A percentile compares a stretch with the other conserved stretches of the same genome.
phyloP scores from a whole-genome alignment of 2,888 invertebrate genomes.

The Rotaria macrura region DNA sequence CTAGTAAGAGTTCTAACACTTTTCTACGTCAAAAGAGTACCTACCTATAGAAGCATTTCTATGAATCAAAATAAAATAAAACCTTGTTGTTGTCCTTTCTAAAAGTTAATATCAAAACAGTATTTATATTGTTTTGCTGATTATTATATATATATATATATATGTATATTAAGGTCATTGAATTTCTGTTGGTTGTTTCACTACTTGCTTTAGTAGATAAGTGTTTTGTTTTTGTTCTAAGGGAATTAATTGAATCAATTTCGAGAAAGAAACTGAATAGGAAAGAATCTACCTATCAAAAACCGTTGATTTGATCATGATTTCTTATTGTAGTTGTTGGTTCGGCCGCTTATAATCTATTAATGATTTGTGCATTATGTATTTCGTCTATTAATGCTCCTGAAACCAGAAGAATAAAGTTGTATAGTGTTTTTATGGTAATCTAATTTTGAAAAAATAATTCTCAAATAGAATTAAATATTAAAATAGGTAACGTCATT shows the following conservation, averaged over 20 bases:
- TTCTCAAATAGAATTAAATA: slow-evolving; percentile 2
- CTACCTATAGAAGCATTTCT: too few relatives aligned
- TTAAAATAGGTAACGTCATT: slow-evolving; percentile 4
- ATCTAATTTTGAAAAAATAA: not conserved
- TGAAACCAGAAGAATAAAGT: slow-evolving; percentile 49
- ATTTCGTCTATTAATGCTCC: slow-evolving; percentile 51
- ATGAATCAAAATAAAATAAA: too few relatives aligned
- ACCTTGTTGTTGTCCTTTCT: too few relatives aligned
- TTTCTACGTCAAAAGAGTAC: too few relatives aligned
- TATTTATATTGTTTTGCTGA: not conserved
- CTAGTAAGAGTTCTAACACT: not conserved
- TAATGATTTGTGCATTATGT: slow-evolving; percentile 55
- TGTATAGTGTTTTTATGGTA: slow-evolving; percentile 11
- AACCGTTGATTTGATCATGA: not conserved
- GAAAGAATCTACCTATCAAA: not conserved
- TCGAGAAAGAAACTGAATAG: not conserved
- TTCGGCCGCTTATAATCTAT: slow-evolving; percentile 56
- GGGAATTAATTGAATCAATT: not conserved
- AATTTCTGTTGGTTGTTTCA: not conserved
- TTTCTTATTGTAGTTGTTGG: slow-evolving; percentile 48
- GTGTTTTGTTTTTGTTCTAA: not conserved
- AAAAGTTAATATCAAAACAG: not conserved
- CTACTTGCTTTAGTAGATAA: too few relatives aligned
- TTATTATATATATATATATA: not conserved
- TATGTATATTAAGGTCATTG: not conserved